phyloP scores from a whole-genome alignment of 30 jellyfish, hydroid and myxozoan species.

The Pseudorhiza aurosa region DNA sequence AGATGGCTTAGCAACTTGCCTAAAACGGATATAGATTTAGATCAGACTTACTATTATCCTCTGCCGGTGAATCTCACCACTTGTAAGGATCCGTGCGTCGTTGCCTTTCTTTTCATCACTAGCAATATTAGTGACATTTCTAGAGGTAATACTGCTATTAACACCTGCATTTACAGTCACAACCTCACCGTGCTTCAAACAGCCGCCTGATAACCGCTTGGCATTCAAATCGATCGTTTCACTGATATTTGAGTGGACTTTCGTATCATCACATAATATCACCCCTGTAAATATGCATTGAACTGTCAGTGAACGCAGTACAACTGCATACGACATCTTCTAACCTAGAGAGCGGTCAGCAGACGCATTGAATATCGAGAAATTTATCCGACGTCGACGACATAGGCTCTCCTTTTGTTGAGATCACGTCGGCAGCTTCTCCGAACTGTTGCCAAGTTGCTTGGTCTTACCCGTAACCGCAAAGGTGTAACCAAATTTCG shows the following conservation, averaged over 20 bases:
- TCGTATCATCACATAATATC: background rate
- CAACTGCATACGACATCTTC: too few relatives aligned
- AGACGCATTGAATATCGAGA: too few relatives aligned
- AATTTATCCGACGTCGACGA: too few relatives aligned
- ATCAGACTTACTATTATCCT: conserved; percentile 11
- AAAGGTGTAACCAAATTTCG: conserved; percentile 13
- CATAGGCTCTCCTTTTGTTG: too few relatives aligned
- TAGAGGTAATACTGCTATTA: background rate
- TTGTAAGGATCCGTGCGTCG: background rate
- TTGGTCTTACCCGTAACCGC: background rate
- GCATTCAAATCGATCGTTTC: background rate
- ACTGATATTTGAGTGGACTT: background rate
- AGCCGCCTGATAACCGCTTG: background rate
- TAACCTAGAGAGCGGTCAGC: too few relatives aligned
- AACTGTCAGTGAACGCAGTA: too few relatives aligned
- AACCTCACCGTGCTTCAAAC: too few relatives aligned
- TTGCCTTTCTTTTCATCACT: background rate
- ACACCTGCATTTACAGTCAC: too few relatives aligned
- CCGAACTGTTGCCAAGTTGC: too few relatives aligned
- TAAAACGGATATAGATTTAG: background rate
- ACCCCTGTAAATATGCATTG: background rate
- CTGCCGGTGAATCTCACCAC: conserved; percentile 35
- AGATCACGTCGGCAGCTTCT: too few relatives aligned
- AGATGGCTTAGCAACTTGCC: background rate
- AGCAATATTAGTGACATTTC: background rate